Conservation (phyloP, 1,140 invertebrate genomes). For the Cydia splendana region DNA sequence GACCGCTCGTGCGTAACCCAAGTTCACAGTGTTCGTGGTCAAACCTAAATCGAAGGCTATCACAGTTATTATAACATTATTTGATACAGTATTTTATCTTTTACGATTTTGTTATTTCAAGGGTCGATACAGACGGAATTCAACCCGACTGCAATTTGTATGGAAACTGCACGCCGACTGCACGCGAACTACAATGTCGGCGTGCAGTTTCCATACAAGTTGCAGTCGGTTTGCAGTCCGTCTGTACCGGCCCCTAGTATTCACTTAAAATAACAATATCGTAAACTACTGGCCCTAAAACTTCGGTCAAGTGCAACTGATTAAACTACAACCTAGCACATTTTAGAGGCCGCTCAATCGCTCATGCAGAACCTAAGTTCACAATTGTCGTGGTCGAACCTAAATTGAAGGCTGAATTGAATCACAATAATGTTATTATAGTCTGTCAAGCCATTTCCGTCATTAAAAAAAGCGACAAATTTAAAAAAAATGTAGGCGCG, state of each 20-base stretch:
- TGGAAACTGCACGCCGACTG: too few species aligned
- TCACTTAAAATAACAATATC: too few species aligned
- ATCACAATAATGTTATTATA: too few species aligned
- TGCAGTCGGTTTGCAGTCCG: too few species aligned
- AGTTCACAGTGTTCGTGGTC: slow-evolving; percentile 21
- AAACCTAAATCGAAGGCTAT: slow-evolving; percentile 19
- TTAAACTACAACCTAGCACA: slow-evolving; percentile 13
- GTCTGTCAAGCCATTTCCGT: too few species aligned
- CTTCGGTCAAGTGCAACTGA: background rate
- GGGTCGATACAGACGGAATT: background rate
- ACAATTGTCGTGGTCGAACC: slow-evolving; percentile 1
- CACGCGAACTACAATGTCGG: too few species aligned
- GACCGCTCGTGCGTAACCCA: slow-evolving; percentile 12
- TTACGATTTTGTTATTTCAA: background rate
- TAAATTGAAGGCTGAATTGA: background rate
- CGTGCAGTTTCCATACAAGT: too few species aligned
- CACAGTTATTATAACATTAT: background rate
- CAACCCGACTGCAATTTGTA: too few species aligned
- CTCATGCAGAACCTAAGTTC: slow-evolving; percentile 20
- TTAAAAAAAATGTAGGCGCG: too few species aligned
- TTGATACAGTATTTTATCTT: background rate
- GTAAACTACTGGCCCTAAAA: background rate
- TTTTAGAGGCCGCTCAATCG: background rate
- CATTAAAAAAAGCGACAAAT: too few species aligned
- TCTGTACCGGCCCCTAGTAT: too few species aligned